Percentiles rank a stretch among this genome's conserved stretches.
These are phyloP conservation scores for Melanostoma scalare DNA, from an alignment of 2,888 invertebrate species.

Conservation along the genomic window DNA sequence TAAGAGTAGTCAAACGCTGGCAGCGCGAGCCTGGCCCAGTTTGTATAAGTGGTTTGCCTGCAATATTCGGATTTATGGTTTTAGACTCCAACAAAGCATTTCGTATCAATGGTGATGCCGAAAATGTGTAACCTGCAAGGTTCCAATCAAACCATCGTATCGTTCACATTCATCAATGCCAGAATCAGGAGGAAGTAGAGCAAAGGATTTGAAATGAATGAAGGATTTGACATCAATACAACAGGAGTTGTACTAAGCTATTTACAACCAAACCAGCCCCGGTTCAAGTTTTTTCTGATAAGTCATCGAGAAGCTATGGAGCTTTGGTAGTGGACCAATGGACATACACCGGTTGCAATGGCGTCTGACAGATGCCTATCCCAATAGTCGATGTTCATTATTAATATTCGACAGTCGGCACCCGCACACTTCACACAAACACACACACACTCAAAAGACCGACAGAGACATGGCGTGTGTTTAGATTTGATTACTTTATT, in stretches of 20 bases:
- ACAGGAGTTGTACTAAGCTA: constrained; percentile 11
- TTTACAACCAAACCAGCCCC: constrained; percentile 12
- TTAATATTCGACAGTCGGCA: background rate
- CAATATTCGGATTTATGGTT: constrained; percentile 37
- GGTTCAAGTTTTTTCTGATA: constrained; percentile 3
- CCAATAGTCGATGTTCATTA: constrained; percentile 26
- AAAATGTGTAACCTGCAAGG: constrained; percentile 30
- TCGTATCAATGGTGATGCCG: constrained; percentile 29
- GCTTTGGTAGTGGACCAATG: background rate
- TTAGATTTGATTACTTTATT: constrained; percentile 57
- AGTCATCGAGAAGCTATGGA: constrained; percentile 10
- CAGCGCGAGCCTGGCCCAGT: constrained; percentile 1
- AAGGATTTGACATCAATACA: constrained; percentile 15
- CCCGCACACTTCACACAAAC: too few relatives aligned
- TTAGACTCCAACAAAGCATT: constrained; percentile 29
- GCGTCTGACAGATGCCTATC: background rate
- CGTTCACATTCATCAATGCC: constrained; percentile 12
- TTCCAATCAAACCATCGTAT: constrained; percentile 31
- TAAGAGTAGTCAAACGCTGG: background rate
- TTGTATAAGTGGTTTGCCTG: constrained; percentile 20
- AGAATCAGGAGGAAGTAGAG: background rate
- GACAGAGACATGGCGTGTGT: background rate
- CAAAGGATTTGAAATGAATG: constrained; percentile 3
- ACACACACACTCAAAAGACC: too few relatives aligned
- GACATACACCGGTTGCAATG: constrained; percentile 1